A percentile compares a stretch with the other conserved stretches of the same genome.
These are phyloP conservation scores for Brenthis ino DNA, from an alignment of 2,888 invertebrate genomes.

Conservation along the genomic window DNA sequence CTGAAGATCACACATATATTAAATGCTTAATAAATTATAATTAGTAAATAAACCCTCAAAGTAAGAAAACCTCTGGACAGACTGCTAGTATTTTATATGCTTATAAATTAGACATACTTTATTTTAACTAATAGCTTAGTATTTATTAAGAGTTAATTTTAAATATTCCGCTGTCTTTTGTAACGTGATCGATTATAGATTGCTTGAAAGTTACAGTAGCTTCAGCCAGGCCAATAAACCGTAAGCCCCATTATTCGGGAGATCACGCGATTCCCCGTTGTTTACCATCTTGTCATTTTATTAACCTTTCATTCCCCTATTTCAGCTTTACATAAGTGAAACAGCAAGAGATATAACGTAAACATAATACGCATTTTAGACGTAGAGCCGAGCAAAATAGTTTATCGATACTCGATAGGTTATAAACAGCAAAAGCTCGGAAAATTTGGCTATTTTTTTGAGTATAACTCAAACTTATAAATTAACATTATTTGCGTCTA, in stretches of 20 bases:
- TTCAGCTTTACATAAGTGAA: conserved; percentile 15
- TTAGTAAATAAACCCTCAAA: too few relatives aligned
- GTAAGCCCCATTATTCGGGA: conserved; percentile 59
- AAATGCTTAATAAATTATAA: too few relatives aligned
- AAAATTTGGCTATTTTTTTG: too few relatives aligned
- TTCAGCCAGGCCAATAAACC: conserved; percentile 59
- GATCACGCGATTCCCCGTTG: conserved; percentile 69
- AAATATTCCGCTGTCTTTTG: conserved; percentile 25
- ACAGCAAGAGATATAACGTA: conserved; percentile 1
- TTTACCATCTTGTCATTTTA: conserved; percentile 36
- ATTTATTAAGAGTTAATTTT: too few relatives aligned
- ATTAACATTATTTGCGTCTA: too few relatives aligned
- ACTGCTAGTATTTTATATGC: too few relatives aligned
- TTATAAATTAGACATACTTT: too few relatives aligned
- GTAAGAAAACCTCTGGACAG: too few relatives aligned
- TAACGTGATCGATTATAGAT: conserved; percentile 34
- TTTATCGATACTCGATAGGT: too few relatives aligned
- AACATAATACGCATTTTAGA: conserved; percentile 9
- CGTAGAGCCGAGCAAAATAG: not conserved
- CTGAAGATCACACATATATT: too few relatives aligned
- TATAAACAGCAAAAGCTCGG: too few relatives aligned
- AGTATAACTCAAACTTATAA: not conserved
- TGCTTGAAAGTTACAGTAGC: conserved; percentile 56
- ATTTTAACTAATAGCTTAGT: too few relatives aligned
- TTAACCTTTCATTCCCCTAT: conserved; percentile 22